Evolutionary conservation across 2,888 invertebrate genomes (phyloP), one percentile per base, ranked within the genome.

Genomic region (Callosobruchus maculatus): DNA sequence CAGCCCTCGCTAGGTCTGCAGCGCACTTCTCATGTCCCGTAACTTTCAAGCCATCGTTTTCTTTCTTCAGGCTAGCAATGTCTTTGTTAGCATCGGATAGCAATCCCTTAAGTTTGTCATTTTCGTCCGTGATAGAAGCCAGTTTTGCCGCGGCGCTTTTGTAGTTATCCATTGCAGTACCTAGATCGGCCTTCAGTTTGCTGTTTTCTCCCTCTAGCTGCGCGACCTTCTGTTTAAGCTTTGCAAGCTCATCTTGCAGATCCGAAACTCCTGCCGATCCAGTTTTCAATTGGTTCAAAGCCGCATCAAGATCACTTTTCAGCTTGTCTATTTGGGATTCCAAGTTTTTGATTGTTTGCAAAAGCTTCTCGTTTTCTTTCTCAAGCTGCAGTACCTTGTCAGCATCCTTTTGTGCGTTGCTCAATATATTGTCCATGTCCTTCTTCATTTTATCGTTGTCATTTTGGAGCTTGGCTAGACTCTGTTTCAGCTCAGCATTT

Each of bases 301-400:
- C 68, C 2, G 67, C 69, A 71, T 81, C 81, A n/a, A 82, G 70
- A 68, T 82, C 81, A 72, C 77, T 77, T 72, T 79, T 81, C 68
- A 82, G 70, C 71, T 76, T 77, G 9, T 74, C 75, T 26, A 79
- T 72, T 73, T 81, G 80, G 3, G 74, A 74, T 78, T 81, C 79
- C 18, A 80, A 70, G 68, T 77, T 77, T 31, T 70, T 77, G 22
- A 79, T 76, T 3, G 72, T 76, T 70, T 80, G 78, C 67, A 76
- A 74, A 22, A 74, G 74, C 74, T 80, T 81, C 0, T 71, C 71
- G 70, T 77, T 80, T 22, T 82, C 82, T 71, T 77, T 75, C 74
- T 82, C 81, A 20, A 81, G 67, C 73, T 81, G 77, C 20, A 73
- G 72, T 3, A 77, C 67, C 74, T 77, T 80, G 0, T 80, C 80